Evolutionary conservation across 2,113 vertebrate genomes (phyloP), one percentile per base, ranked within the genome.

Genomic region (Rhinoptilus africanus): DNA sequence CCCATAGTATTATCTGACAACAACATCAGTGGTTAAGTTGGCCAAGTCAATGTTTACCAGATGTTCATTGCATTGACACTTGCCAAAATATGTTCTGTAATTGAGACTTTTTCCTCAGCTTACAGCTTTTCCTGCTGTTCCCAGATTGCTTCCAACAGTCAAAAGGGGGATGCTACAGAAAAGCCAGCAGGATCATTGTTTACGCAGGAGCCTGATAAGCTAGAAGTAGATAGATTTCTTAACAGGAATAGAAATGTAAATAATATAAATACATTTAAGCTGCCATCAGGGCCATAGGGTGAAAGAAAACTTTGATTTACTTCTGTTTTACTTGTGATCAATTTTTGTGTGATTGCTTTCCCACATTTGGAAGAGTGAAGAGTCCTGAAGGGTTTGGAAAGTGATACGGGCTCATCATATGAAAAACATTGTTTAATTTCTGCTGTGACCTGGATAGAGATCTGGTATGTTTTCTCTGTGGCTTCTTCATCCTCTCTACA

Each of bases 81-180:
- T 81, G 89, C 89, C 76, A 91, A 97, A 73, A 34, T 59, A 73
- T 54, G 54, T 90, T 68, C 92, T 95, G 76, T 91, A 93, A 92
- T 39, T 89, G 91, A 97, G 89, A 92, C 63, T 59, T 81, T 80
- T 80, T 69, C 62, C 72, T 93, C 59, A 34, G 72, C 60, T 96
- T 59, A 57, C 79, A 71, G 37, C 24, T 92, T 91, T 86, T 81
- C 76, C 86, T 96, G 68, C 76, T 84, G 80, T 86, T 96, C 66
- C 80, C 63, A 88, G 32, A 66, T 32, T 84, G 79, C 35, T 92
- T 96, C 80, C 77, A 93, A 80, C 41, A 71, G 63, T 77, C 59
- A 62, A 81, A 83, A 95, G 68, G 18, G 28, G 45, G 41, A 39
- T 80, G 59, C 51, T 69, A 17, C n/a, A 71, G 73, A 69, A 84